Evolutionary conservation across 2,113 vertebrate species (phyloP), one percentile per base, ranked within the genome.

Genomic region (Mastomys coucha): DNA sequence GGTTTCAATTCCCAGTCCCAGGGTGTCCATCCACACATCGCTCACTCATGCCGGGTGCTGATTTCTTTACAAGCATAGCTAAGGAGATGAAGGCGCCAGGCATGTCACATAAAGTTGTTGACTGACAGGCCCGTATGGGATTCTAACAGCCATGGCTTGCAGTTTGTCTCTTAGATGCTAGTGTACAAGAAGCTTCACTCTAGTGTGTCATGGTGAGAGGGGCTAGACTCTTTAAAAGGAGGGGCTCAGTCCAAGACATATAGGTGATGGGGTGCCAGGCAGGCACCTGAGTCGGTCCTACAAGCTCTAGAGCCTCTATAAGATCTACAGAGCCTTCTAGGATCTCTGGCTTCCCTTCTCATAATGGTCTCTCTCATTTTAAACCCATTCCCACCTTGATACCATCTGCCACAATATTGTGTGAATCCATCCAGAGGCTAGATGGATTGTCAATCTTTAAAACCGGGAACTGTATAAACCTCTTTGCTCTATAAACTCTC

Each of bases 1-100:
- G 10, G 75, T 65, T 73, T 56, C 51, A 19, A n/a, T 78, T 12
- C 11, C 5, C 6, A 4, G 33, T 91, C 42, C 42, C 51, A 7
- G 76, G 65, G 14, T 36, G 16, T 16, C 20, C 39, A 11, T 53
- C 12, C 53, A 4, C 11, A 39, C 31, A 31, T 24, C 9, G 0
- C 9, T 91, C 58, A 60, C 5, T 33, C 26, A 16, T 4, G 8
- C 58, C 24, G 20, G 81, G 33, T 16, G 5, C 56, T 82, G 75
- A 65, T 82, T 91, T 93, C 33, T 92, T 70, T 56, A 49, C 24
- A 84, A 93, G 36, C 49, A 63, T 69, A 75, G 89, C 69, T 49
- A 42, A 92, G 53, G 76, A 39, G 39, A 53, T 31, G 31, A 33
- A 65, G 82, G 76, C 9, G 45, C 33, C 45, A 36, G 39, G 53